Evolutionary conservation across 2,113 vertebrate genomes (phyloP), one percentile per base, ranked within the genome.

Genomic region (Hippotragus niger): DNA sequence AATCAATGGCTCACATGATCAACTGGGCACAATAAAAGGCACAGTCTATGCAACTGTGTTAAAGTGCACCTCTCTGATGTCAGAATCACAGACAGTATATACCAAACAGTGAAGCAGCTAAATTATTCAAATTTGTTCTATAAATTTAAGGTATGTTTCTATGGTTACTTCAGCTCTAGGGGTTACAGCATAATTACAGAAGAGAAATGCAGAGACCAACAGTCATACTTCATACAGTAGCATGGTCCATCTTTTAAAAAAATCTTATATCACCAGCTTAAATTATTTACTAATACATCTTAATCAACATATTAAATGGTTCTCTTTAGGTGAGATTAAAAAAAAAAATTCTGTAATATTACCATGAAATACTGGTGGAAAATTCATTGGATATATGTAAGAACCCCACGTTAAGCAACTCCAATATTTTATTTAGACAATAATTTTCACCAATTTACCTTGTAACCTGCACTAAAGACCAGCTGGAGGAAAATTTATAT

Each of bases 381-480:
- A 94, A 94, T 67, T 33, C 55, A 91, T 1, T 95, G 60, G n/a
- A 82, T 88, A 94, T 50, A 33, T 60, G 60, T 82, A 55, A 82
- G 58, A 86, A 81, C 50, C 52, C 82, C 92, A 78, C 17, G 58
- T 52, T 90, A 96, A 96, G n/a, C 64, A 96, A 91, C 43, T 92
- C 43, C 45, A 90, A 82, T 40, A 71, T 96, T 89, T 94, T 2
- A 92, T 90, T 92, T 71, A 94, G 52, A 88, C 25, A 96, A 84
- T 55, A 8, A 84, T 88, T 97, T 76, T 84, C 98, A 94, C 13
- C 40, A 43, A 36, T 97, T 97, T 86, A 96, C 60, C 53, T 94
- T 94, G 16, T 47, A 84, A 93, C 78, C 19, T 98, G 36, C 58
- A 91, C 82, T 95, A 94, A 94, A 94, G 67, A 83, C 6, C 96